Percentiles rank a stretch among this genome's conserved stretches.
Conservation (phyloP, 64 coral and sea anemone genomes). For the Exaiptasia diaphana region DNA sequence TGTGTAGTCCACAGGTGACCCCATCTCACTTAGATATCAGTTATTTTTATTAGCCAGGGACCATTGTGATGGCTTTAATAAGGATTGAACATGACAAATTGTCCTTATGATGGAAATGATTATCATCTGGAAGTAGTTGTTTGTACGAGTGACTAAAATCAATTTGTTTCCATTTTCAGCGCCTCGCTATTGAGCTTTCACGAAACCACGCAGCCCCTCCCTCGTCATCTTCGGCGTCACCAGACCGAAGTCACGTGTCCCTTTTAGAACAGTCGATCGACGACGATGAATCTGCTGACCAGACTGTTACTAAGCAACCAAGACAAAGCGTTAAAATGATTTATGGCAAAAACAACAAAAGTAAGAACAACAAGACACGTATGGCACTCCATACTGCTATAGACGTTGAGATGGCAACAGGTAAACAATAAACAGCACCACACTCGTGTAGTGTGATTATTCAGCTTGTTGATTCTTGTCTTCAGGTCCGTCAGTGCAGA, state of each 20-base stretch:
- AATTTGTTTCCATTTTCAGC: too few species aligned
- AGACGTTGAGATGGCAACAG: slow-evolving; percentile 89
- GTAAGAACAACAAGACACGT: not conserved
- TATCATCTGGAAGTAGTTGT: too few species aligned
- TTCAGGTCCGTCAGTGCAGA: slow-evolving; percentile 68
- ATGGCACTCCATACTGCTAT: slow-evolving; percentile 76
- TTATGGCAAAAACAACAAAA: slow-evolving; percentile 3
- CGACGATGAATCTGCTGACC: slow-evolving; percentile 82
- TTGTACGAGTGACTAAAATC: too few species aligned
- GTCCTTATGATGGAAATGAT: too few species aligned
- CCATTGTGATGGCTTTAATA: too few species aligned
- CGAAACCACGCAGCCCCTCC: slow-evolving; percentile 71
- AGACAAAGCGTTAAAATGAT: slow-evolving; percentile 11
- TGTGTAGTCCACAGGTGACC: too few species aligned
- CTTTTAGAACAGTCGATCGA: slow-evolving; percentile 87
- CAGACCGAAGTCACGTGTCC: slow-evolving; percentile 78
- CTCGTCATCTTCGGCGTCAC: not conserved
- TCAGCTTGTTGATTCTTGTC: not conserved
- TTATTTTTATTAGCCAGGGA: too few species aligned
- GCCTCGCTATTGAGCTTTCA: slow-evolving; percentile 85
- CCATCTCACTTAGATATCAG: too few species aligned
- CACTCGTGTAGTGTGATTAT: too few species aligned
- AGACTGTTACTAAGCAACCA: slow-evolving; percentile 53
- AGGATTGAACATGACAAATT: too few species aligned
- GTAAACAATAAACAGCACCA: too few species aligned